Percentiles rank a stretch among this genome's conserved stretches.
These are phyloP conservation scores for Drosophila neocordata DNA, from an alignment of 1,140 invertebrate species.

Conservation along the genomic window DNA sequence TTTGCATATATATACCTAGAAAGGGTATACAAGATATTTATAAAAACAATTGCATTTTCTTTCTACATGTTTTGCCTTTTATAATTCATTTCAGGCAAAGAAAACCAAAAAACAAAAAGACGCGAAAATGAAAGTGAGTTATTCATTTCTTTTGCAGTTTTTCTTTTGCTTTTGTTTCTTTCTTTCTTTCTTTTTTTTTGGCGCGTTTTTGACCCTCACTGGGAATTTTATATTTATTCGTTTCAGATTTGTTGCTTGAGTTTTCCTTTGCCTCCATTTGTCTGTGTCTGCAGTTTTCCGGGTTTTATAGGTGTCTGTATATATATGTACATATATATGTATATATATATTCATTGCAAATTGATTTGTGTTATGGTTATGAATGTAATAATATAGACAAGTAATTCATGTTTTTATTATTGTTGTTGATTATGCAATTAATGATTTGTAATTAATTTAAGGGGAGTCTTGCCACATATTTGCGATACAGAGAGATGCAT, in stretches of 20 bases:
- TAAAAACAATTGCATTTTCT: conserved; percentile 3
- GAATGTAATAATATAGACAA: conserved; percentile 31
- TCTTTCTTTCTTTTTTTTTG: conserved; percentile 28
- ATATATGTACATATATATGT: conserved; percentile 14
- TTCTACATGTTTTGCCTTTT: neutral
- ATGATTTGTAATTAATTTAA: conserved; percentile 9
- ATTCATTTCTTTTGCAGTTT: conserved; percentile 48
- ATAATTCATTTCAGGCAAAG: neutral
- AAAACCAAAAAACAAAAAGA: conserved; percentile 1
- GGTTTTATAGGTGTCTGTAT: conserved; percentile 25
- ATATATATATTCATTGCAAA: conserved; percentile 52
- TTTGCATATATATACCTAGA: neutral
- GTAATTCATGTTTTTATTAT: conserved; percentile 26
- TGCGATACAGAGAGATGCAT: conserved; percentile 2
- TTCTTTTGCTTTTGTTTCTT: conserved; percentile 17
- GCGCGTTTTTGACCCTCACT: conserved; percentile 55
- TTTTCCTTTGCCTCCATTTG: conserved; percentile 48
- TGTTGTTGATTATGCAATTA: conserved; percentile 47
- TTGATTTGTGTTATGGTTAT: conserved; percentile 56
- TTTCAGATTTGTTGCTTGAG: neutral
- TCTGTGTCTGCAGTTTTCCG: conserved; percentile 49
- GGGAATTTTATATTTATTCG: neutral
- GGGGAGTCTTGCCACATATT: conserved; percentile 6
- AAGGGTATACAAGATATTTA: neutral
- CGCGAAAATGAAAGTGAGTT: conserved; percentile 64